Conservation (phyloP, 2,797 vertebrate species). For the Pampus argenteus region DNA sequence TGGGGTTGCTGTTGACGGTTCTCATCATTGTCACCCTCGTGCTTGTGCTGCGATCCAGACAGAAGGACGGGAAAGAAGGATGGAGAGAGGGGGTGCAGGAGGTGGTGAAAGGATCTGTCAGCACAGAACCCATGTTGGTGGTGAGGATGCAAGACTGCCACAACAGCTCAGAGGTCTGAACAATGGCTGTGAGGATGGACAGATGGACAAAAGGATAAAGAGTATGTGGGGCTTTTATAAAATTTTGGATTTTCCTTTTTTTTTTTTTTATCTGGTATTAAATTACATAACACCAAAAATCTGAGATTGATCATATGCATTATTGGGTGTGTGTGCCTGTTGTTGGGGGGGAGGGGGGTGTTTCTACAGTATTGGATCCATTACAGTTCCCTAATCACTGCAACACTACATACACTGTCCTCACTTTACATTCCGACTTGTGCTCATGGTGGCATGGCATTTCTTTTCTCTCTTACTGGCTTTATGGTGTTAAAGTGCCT, state of each 20-base stretch:
- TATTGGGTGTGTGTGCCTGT: slow-evolving; percentile 36
- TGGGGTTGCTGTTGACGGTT: slow-evolving; percentile 85
- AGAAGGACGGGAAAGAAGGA: slow-evolving; percentile 74
- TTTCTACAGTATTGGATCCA: slow-evolving; percentile 48
- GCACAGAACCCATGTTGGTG: slow-evolving; percentile 89
- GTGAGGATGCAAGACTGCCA: slow-evolving; percentile 82
- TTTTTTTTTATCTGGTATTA: slow-evolving; percentile 44
- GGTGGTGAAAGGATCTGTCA: slow-evolving; percentile 78
- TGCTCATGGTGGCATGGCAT: slow-evolving; percentile 41
- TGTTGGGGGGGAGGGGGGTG: neutral
- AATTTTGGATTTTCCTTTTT: slow-evolving; percentile 41
- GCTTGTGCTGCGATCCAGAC: slow-evolving; percentile 81
- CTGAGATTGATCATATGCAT: slow-evolving; percentile 35
- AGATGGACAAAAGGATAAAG: slow-evolving; percentile 51
- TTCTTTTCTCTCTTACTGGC: slow-evolving; percentile 32
- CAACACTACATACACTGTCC: slow-evolving; percentile 35
- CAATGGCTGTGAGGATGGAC: slow-evolving; percentile 20
- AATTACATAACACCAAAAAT: slow-evolving; percentile 70
- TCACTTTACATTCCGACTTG: slow-evolving; percentile 44
- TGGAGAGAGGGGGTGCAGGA: slow-evolving; percentile 80
- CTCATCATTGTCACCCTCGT: slow-evolving; percentile 73
- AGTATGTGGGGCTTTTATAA: slow-evolving; percentile 64
- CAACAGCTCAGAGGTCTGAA: slow-evolving; percentile 95
- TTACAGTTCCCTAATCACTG: slow-evolving; percentile 37
- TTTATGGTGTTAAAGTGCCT: slow-evolving; percentile 75